Evolutionary conservation across 2,113 vertebrate genomes (phyloP).

Genomic region (Deroptyus accipitrinus): DNA sequence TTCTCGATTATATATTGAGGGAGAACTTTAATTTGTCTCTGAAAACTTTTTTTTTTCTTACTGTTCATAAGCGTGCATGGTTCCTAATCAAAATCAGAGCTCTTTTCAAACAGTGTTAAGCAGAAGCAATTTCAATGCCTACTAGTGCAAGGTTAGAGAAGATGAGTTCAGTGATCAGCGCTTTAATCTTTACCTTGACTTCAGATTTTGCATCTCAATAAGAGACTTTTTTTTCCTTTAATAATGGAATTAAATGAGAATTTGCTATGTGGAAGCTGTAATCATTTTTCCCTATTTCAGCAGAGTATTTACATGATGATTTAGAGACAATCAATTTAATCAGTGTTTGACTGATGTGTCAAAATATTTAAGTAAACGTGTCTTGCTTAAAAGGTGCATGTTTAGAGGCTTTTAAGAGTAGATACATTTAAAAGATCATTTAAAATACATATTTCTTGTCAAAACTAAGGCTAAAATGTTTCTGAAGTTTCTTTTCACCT

Average conservation of each 20-base stretch:
- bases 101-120: background rate
- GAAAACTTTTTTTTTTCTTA: background rate
- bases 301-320: background rate
- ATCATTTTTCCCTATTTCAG: background rate
- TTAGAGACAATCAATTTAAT: slow-evolving; percentile 37
- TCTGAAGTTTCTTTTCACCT: slow-evolving; percentile 25
- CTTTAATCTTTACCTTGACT: slow-evolving; percentile 38
- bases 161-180: background rate
- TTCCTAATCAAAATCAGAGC: background rate
- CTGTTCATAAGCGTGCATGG: background rate
- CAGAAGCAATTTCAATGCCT: background rate
- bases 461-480: background rate
- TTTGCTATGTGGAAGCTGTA: slow-evolving; percentile 1
- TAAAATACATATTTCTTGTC: background rate
- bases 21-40: background rate
- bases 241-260: slow-evolving; percentile 27
- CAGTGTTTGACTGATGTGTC: background rate
- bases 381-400: background rate
- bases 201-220: slow-evolving; percentile 1
- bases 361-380: slow-evolving; percentile 42
- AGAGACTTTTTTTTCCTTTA: background rate
- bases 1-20: background rate
- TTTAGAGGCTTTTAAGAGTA: slow-evolving; percentile 29
- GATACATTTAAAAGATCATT: background rate
- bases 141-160: background rate